Conservation (phyloP, 2,797 vertebrate genomes). For the Alfaro cultratus region DNA sequence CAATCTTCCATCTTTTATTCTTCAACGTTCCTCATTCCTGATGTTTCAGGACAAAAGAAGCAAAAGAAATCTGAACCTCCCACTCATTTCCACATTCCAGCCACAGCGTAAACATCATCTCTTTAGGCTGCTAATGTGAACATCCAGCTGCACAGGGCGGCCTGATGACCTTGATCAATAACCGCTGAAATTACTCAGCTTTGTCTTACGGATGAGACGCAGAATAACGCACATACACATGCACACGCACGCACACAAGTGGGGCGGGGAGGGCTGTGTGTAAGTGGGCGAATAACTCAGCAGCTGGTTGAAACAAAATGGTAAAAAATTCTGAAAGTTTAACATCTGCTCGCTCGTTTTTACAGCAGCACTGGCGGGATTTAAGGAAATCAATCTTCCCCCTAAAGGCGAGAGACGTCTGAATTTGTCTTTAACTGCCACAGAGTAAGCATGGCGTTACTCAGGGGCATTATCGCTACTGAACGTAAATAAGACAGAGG, state of each 20-base stretch:
- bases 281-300: constrained; percentile 6
- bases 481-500: constrained; percentile 17
- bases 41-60: constrained; percentile 14
- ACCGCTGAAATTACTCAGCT: constrained; percentile 14
- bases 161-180: constrained; percentile 51
- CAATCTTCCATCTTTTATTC: neutral
- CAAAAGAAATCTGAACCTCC: constrained; percentile 20
- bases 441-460: constrained; percentile 27
- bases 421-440: constrained; percentile 40
- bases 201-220: constrained; percentile 21
- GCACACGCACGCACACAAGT: neutral
- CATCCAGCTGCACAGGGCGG: constrained; percentile 29
- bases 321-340: constrained; percentile 23
- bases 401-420: constrained; percentile 11
- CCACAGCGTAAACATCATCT: constrained; percentile 30
- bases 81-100: constrained; percentile 30
- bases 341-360: constrained; percentile 35
- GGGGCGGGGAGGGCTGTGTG: neutral
- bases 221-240: constrained; percentile 8
- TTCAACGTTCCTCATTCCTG: neutral
- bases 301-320: constrained; percentile 11
- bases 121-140: constrained; percentile 37
- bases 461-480: constrained; percentile 23
- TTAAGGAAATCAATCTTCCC: constrained; percentile 38
- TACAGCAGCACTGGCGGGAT: constrained; percentile 22